phyloP scores from a whole-genome alignment of 1,140 invertebrate species.

The Zophobas morio region DNA sequence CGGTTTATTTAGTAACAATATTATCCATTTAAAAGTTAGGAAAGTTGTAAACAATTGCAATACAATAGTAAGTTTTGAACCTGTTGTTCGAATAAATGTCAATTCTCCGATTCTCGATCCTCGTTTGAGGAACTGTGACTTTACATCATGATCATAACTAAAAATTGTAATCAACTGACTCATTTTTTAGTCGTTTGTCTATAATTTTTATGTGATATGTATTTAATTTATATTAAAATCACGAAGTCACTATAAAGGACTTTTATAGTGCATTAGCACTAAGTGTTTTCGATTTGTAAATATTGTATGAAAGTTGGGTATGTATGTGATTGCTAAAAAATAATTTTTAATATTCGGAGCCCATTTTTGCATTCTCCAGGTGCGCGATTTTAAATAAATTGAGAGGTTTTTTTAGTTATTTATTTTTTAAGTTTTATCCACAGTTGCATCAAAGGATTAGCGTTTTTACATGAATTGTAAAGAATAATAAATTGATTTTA shows the following conservation, averaged over 20 bases:
- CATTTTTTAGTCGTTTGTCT: conserved; percentile 51
- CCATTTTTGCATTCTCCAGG: conserved; percentile 50
- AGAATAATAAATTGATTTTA: conserved; percentile 7
- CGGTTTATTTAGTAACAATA: conserved; percentile 30
- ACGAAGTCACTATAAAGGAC: conserved; percentile 52
- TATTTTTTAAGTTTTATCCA: conserved; percentile 17
- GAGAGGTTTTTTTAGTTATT: conserved; percentile 37
- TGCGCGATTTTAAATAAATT: conserved; percentile 2
- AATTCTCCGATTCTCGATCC: conserved; percentile 29
- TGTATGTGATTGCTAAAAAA: conserved; percentile 53
- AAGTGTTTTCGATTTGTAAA: conserved; percentile 61
- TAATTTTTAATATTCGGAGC: conserved; percentile 48
- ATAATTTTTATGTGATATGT: conserved; percentile 60
- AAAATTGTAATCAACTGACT: conserved; percentile 56
- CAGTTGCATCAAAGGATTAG: conserved; percentile 7
- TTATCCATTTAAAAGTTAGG: conserved; percentile 21
- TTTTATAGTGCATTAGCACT: conserved; percentile 50
- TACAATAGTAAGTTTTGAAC: conserved; percentile 35
- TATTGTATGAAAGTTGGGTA: conserved; percentile 58
- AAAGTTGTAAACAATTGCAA: conserved; percentile 33
- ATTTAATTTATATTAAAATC: conserved; percentile 52
- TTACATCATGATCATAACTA: conserved; percentile 47
- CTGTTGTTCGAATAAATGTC: conserved; percentile 37
- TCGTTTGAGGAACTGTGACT: conserved; percentile 42
- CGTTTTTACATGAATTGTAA: conserved; percentile 19